Conservation (phyloP, 1,140 invertebrate species). For the Drosophila bocki region DNA sequence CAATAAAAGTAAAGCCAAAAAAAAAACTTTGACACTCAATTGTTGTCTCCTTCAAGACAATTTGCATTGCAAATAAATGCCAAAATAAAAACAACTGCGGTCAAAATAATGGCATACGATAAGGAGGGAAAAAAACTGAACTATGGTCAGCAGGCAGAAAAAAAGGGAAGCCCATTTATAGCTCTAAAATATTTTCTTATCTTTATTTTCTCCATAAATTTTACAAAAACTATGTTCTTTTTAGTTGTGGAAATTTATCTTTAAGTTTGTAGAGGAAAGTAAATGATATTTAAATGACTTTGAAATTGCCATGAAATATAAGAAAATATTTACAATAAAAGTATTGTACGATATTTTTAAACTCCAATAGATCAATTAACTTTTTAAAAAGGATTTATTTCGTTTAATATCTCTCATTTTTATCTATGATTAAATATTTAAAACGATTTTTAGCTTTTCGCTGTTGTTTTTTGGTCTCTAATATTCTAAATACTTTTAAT, state of each 20-base stretch:
- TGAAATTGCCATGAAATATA: background rate
- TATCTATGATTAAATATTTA: no score
- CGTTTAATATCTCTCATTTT: no score
- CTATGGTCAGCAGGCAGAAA: background rate
- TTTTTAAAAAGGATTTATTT: no score
- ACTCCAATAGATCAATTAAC: no score
- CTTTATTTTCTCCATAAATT: background rate
- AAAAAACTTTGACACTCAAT: slow-evolving; percentile 44
- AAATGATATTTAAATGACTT: background rate
- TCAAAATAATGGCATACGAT: slow-evolving; percentile 24
- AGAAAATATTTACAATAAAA: no score
- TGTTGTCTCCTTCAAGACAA: slow-evolving; percentile 33
- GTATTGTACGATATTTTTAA: no score
- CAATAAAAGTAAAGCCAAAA: slow-evolving; percentile 27
- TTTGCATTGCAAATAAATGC: slow-evolving; percentile 75
- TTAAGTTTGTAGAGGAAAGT: background rate
- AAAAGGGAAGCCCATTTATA: background rate
- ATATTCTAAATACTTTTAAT: background rate
- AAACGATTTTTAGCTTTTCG: no score
- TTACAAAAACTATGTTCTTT: background rate
- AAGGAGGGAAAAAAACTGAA: background rate
- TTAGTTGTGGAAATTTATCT: background rate
- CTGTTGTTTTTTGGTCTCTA: no score
- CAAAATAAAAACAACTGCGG: slow-evolving; percentile 37
- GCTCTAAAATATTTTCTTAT: background rate